Conservation (phyloP, 2,797 vertebrate species). For the Arctocebus calabarensis region DNA sequence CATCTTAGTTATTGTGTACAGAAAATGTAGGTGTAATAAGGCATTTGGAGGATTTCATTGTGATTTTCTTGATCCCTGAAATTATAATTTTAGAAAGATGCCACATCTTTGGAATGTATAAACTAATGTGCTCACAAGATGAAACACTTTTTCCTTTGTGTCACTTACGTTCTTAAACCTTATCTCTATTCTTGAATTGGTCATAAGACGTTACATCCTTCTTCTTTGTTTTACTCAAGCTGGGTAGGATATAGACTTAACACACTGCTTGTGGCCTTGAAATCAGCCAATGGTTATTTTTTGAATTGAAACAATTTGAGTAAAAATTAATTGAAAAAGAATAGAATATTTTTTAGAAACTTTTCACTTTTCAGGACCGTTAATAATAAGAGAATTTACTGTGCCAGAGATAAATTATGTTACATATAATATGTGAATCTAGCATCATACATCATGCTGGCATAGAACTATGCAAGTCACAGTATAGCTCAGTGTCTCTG, state of each 20-base stretch:
- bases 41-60: neutral
- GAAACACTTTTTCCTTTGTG: neutral
- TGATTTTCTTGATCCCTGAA: neutral
- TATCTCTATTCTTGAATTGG: neutral
- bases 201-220: neutral
- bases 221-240: neutral
- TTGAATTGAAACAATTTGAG: neutral
- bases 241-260: neutral
- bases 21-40: neutral
- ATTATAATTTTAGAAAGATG: neutral
- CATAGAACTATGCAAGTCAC: neutral
- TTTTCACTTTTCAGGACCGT: neutral
- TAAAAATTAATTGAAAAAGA: slow-evolving; percentile 10
- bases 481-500: neutral
- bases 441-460: neutral
- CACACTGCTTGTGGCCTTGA: neutral
- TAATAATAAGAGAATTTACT: slow-evolving; percentile 32
- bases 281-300: neutral
- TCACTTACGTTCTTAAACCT: neutral
- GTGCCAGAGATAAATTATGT: neutral
- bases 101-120: neutral
- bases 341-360: slow-evolving; percentile 15
- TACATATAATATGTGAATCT: neutral
- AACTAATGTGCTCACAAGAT: neutral
- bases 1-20: neutral